Conservation (phyloP, 2,113 vertebrate species). For the Osmerus eperlanus region DNA sequence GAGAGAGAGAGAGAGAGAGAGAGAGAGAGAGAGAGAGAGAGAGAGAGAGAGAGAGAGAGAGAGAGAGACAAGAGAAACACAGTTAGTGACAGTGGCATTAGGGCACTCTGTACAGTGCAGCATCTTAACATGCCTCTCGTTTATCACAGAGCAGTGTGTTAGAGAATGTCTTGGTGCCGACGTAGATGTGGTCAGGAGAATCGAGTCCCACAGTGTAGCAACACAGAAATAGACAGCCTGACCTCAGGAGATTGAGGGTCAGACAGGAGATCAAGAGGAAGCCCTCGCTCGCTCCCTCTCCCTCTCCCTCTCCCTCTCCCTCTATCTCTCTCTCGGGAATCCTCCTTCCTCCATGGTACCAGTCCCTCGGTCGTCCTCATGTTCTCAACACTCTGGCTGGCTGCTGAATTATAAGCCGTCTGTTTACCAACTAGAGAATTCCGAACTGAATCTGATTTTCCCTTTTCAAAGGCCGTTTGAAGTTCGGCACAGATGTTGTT, state of each 20-base stretch:
- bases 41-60: constrained; percentile 3
- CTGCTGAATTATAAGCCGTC: constrained; percentile 46
- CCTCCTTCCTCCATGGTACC: background rate
- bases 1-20: constrained; percentile 7
- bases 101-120: background rate
- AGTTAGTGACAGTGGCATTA: background rate
- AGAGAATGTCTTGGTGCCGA: no score
- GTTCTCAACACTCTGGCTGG: constrained; percentile 15
- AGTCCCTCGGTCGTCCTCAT: background rate
- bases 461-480: constrained; percentile 65
- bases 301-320: background rate
- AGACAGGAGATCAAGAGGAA: no score
- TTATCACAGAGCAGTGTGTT: background rate
- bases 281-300: background rate
- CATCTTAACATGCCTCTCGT: background rate
- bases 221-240: no score
- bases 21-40: background rate
- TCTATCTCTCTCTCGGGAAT: no score
- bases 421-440: constrained; percentile 68
- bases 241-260: no score
- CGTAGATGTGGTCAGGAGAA: no score
- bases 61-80: constrained; percentile 3
- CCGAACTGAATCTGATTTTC: constrained; percentile 59
- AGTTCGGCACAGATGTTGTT: constrained; percentile 61
- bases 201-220: no score